Evolutionary conservation across 2,888 invertebrate species (phyloP), one percentile per base, ranked within the genome.

Genomic region (Lordiphosa andalusiaca): DNA sequence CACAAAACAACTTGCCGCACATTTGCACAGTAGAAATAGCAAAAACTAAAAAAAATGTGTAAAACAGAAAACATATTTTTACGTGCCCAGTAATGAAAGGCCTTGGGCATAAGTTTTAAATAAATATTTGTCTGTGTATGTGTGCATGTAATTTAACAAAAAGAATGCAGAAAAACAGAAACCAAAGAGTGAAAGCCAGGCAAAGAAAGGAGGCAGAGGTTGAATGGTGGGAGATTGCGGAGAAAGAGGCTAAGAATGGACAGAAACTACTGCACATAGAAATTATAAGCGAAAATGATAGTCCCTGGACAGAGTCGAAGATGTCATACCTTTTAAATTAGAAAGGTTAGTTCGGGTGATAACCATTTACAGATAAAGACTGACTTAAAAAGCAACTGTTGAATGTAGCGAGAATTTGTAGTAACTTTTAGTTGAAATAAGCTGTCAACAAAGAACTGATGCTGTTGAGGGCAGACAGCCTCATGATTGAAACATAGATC

Each of bases 41-140:
- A 67, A 60, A 68, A 63, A 53, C 52, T 42, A 33, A 36, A 38
- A 53, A 47, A 30, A 33, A 50, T 40, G 30, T 33, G 9, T 37
- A 44, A 44, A 47, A 41, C 39, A 60, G 53, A 51, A 52, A 47
- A 66, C 62, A 56, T 53, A 67, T 65, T 71, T 76, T 62, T 68
- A 71, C 67, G 77, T 67, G 73, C 73, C 57, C 68, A 82, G 81
- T 82, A 84, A 81, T 81, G 83, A 81, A 81, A 82, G 75, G 71
- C 81, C 81, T 75, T 75, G 68, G 69, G 81, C 82, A 75, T 73
- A 81, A 81, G 81, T 81, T 82, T 81, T 75, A 84, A 84, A 84
- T 81, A 81, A 81, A 81, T 81, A 81, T 84, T 84, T 78, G 73
- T 64, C 78, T 52, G 25, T 52, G 23, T 46, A 23, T 46, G 39